phyloP scores from a whole-genome alignment of 2,797 vertebrate genomes.

The Mormyrus hasselquistii region DNA sequence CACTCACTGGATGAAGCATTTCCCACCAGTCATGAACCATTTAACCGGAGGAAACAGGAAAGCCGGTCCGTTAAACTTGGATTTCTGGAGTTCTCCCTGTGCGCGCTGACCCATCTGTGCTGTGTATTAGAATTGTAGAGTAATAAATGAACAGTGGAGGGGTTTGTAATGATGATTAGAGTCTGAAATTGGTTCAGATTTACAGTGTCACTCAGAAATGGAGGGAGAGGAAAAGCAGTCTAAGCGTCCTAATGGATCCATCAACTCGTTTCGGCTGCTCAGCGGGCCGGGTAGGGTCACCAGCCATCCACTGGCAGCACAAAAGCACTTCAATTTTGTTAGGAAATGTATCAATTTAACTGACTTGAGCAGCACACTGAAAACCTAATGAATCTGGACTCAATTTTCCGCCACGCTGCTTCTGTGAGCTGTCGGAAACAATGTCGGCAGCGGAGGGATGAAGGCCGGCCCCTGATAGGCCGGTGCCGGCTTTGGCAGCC shows the following conservation, averaged over 20 bases:
- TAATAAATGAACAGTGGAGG: conserved; percentile 84
- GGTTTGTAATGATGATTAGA: conserved; percentile 96
- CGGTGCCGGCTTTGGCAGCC: conserved; percentile 60
- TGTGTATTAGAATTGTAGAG: conserved; percentile 85
- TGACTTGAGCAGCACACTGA: conserved; percentile 88
- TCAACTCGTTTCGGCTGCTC: conserved; percentile 92
- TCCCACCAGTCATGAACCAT: conserved; percentile 72
- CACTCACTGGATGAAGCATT: conserved; percentile 54
- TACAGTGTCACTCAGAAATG: conserved; percentile 84
- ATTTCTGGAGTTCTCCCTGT: conserved; percentile 63
- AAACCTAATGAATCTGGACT: conserved; percentile 95
- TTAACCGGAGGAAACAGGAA: conserved; percentile 69
- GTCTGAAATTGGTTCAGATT: conserved; percentile 97
- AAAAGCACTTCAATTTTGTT: conserved; percentile 99
- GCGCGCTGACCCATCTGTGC: conserved; percentile 70
- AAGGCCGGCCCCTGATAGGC: conserved; percentile 79
- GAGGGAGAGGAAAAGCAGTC: conserved; percentile 71
- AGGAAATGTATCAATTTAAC: conserved; percentile 99
- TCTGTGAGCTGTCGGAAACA: conserved; percentile 96
- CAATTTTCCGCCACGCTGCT: conserved; percentile 95
- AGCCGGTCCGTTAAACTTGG: conserved; percentile 69
- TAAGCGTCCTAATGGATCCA: conserved; percentile 76
- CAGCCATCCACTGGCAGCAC: conserved; percentile 99
- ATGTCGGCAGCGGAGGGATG: conserved; percentile 91
- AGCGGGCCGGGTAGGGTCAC: conserved; percentile 99